Evolutionary conservation across 1,140 invertebrate genomes (phyloP).

Genomic region (roundworm (Caenorhabditis elegans)): WBcel235 BX284605.5:9626001-9626500

Average conservation of each 20-base stretch:
- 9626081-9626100: slow-evolving; percentile 13
- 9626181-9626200: slow-evolving; percentile 31
- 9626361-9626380: too few species aligned
- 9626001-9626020: neutral
- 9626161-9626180: slow-evolving; percentile 48
- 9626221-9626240: slow-evolving; percentile 23
- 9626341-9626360: too few species aligned
- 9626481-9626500: slow-evolving; percentile 35
- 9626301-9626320: neutral
- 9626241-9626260: slow-evolving; percentile 10
- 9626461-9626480: slow-evolving; percentile 23
- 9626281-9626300: neutral
- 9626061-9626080: slow-evolving; percentile 33
- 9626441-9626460: neutral
- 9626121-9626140: slow-evolving; percentile 49
- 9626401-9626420: slow-evolving; percentile 14
- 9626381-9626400: too few species aligned
- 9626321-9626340: neutral
- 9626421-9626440: slow-evolving; percentile 28
- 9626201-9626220: slow-evolving; percentile 1
- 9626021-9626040: slow-evolving; percentile 5
- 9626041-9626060: slow-evolving; percentile 22
- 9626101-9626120: slow-evolving; percentile 18
- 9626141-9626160: slow-evolving; percentile 42
- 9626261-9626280: neutral